phyloP scores from a whole-genome alignment of 2,888 invertebrate genomes.

The Anodontia alba region DNA sequence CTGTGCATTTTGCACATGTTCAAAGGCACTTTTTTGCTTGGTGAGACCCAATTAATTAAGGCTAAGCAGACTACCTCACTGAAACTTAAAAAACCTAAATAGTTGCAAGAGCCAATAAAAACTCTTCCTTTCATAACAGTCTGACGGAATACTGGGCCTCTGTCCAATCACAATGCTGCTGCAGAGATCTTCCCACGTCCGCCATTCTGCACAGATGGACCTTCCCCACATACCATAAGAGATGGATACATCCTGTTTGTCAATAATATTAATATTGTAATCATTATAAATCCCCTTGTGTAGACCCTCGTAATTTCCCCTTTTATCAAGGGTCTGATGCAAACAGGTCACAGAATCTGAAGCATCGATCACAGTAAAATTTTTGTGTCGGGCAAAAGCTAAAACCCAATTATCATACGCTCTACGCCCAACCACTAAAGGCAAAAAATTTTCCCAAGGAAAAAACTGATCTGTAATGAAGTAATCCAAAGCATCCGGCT shows the following conservation, averaged over 20 bases:
- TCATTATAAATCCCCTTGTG: conserved; percentile 44
- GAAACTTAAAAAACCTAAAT: no score
- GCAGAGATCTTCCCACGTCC: conserved; percentile 50
- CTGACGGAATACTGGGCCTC: conserved; percentile 24
- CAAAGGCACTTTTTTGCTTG: no score
- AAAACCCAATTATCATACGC: conserved; percentile 66
- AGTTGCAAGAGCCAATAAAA: not conserved
- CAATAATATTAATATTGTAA: conserved; percentile 44
- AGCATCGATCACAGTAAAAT: conserved; percentile 52
- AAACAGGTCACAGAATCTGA: conserved; percentile 51
- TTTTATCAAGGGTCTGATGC: conserved; percentile 49
- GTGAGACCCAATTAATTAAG: no score
- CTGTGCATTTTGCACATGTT: no score
- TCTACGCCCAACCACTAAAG: conserved; percentile 52
- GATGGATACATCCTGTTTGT: conserved; percentile 37
- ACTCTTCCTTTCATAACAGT: conserved; percentile 19
- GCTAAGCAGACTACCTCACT: no score
- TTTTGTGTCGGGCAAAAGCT: conserved; percentile 39
- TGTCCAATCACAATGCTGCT: conserved; percentile 27
- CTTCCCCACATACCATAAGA: conserved; percentile 37
- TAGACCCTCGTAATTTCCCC: conserved; percentile 58
- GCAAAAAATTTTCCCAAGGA: conserved; percentile 55
- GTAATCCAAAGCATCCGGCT: conserved; percentile 58
- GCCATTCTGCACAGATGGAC: conserved; percentile 43
- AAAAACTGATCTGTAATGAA: conserved; percentile 55